Evolutionary conservation across 2,113 vertebrate genomes (phyloP).

Genomic region (Rhegmatorhina hoffmannsi): DNA sequence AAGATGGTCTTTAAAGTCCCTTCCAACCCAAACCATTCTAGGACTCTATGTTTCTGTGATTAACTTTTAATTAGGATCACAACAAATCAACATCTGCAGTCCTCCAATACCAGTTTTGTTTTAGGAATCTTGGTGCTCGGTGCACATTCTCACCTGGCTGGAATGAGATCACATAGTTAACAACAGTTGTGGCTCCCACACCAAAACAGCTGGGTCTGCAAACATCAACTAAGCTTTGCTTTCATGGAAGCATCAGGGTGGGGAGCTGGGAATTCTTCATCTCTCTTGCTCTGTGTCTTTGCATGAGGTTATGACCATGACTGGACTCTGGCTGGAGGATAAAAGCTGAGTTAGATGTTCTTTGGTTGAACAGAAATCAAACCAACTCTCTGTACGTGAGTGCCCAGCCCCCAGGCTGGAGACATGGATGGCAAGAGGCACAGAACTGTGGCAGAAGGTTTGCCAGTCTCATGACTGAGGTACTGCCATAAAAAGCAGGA

Average conservation of each 20-base stretch:
- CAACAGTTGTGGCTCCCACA: neutral
- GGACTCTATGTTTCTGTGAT: neutral
- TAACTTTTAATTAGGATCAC: neutral
- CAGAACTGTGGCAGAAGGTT: neutral
- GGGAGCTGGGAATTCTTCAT: neutral
- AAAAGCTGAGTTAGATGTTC: neutral
- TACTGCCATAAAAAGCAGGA: neutral
- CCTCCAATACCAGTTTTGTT: neutral
- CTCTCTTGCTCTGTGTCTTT: neutral
- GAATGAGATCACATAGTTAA: neutral
- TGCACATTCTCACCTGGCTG: neutral
- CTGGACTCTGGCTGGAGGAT: neutral
- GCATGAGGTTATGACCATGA: neutral
- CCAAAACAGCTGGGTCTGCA: neutral
- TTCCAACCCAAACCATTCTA: neutral
- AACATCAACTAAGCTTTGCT: neutral
- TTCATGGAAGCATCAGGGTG: neutral
- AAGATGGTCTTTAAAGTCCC: neutral
- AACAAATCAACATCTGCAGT: neutral
- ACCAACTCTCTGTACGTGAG: rapidly evolving
- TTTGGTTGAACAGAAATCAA: neutral
- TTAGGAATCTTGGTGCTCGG: neutral
- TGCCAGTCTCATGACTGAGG: neutral
- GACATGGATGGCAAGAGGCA: neutral
- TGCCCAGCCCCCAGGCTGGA: neutral